Conservation (phyloP, 2,113 vertebrate species). For the Nettapus auritus region DNA sequence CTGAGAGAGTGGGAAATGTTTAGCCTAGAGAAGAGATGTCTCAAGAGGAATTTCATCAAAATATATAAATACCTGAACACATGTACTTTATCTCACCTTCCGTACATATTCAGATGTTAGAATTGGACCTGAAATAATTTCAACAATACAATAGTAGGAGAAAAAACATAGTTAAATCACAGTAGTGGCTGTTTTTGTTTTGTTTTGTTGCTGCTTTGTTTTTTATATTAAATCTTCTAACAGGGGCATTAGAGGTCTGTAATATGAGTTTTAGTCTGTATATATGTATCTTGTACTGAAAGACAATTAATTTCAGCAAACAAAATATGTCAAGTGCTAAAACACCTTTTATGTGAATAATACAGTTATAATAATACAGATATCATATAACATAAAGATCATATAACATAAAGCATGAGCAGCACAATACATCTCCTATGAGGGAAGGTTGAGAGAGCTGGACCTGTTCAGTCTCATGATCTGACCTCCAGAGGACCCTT, state of each 20-base stretch:
- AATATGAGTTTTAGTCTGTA: not conserved
- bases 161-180: not conserved
- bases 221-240: not conserved
- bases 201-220: too few species aligned
- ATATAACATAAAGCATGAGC: not conserved
- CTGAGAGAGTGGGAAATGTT: too few species aligned
- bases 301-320: not conserved
- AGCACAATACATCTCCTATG: not conserved
- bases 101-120: not conserved
- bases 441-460: not conserved
- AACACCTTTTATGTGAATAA: not conserved
- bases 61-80: too few species aligned
- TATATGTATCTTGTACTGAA: not conserved
- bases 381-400: not conserved
- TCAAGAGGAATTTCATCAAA: too few species aligned
- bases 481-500: too few species aligned
- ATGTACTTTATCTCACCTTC: not conserved
- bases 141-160: not conserved
- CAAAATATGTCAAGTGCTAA: not conserved
- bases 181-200: not conserved
- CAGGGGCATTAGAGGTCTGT: not conserved
- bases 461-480: not conserved
- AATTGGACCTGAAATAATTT: not conserved
- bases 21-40: too few species aligned
- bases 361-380: not conserved